Evolutionary conservation across 2,113 vertebrate species (phyloP).

Genomic region (Carollia perspicillata): DNA sequence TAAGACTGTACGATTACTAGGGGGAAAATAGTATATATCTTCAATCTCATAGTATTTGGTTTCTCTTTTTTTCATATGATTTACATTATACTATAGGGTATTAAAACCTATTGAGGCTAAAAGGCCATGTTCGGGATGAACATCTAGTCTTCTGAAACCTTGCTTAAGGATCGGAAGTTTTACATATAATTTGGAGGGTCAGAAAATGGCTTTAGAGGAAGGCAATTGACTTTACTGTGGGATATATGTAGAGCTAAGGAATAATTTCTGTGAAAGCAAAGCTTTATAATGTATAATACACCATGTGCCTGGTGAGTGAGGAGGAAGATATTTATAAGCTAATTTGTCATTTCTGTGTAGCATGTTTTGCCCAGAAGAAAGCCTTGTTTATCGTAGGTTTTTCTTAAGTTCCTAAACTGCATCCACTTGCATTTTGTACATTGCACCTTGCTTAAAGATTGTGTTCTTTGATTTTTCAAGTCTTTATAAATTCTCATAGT

Average conservation of each 20-base stretch:
- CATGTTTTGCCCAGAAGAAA: conserved; percentile 2
- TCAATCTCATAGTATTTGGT: conserved; percentile 33
- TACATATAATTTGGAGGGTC: neutral
- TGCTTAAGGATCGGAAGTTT: conserved; percentile 17
- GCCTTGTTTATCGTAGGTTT: neutral
- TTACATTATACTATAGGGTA: neutral
- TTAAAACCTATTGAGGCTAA: conserved; percentile 14
- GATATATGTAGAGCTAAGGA: neutral
- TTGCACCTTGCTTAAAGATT: conserved; percentile 3
- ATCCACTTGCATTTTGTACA: conserved; percentile 15
- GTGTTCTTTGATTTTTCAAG: neutral
- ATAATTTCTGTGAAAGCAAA: conserved; percentile 33
- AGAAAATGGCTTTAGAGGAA: conserved; percentile 27
- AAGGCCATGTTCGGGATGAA: neutral
- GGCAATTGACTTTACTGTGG: neutral
- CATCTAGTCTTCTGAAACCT: neutral
- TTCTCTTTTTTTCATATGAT: conserved; percentile 38
- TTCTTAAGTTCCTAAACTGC: conserved; percentile 36
- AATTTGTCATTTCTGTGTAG: conserved; percentile 14
- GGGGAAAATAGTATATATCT: neutral
- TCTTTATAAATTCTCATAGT: conserved; percentile 35
- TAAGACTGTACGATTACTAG: neutral
- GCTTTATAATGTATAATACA: neutral
- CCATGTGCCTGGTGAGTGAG: neutral
- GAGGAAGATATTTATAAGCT: neutral